Percentiles rank a stretch among this genome's conserved stretches.
These are phyloP conservation scores for Dendrocopos noguchii DNA, from an alignment of 2,113 vertebrate genomes.

Conservation along the genomic window DNA sequence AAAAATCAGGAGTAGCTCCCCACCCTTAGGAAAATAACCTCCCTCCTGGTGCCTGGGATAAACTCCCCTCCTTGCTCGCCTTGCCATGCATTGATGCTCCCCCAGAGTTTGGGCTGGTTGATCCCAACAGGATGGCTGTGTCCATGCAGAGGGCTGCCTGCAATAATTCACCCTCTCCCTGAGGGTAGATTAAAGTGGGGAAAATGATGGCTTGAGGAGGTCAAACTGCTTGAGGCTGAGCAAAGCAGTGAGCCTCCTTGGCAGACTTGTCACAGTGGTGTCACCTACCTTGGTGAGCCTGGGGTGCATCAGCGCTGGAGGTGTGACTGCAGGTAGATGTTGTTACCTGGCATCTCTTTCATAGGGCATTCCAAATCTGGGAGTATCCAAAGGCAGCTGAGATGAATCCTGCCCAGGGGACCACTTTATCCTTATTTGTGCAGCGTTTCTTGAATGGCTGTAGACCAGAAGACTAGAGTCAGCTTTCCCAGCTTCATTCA, in stretches of 20 bases:
- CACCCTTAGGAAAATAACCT: background rate
- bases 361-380: background rate
- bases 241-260: background rate
- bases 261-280: rapidly evolving
- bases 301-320: rapidly evolving
- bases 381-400: background rate
- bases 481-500: background rate
- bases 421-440: background rate
- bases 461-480: background rate
- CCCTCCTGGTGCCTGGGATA: background rate
- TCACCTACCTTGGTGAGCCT: rapidly evolving
- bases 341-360: background rate
- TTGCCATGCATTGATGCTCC: background rate
- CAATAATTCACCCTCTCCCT: background rate
- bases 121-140: background rate
- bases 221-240: background rate
- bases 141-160: background rate
- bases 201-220: background rate
- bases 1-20: background rate
- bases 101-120: background rate
- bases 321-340: background rate
- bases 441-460: background rate
- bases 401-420: background rate
- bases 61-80: rapidly evolving
- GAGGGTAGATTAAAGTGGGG: background rate